Conservation (phyloP, 2,113 vertebrate species). For the Acanthochromis polyacanthus region DNA sequence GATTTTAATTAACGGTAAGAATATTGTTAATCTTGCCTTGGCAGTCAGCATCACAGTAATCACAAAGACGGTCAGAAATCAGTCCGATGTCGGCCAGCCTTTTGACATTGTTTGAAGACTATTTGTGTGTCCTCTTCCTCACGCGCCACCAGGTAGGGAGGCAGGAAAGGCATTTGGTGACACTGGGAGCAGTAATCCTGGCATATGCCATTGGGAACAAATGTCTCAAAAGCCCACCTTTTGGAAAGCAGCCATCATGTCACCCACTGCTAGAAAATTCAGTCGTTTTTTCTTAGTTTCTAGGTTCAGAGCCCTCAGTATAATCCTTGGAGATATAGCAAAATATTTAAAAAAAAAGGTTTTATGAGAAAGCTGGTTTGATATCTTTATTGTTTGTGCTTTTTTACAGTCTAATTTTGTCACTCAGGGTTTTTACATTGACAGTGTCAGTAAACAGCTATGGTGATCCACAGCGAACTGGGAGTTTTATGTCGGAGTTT, state of each 20-base stretch:
- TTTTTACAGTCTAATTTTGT: slow-evolving; percentile 5
- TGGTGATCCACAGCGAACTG: slow-evolving; percentile 9
- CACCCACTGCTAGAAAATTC: slow-evolving; percentile 42
- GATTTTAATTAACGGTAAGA: slow-evolving; percentile 83
- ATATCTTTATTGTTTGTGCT: not conserved
- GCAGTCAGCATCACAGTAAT: slow-evolving; percentile 48
- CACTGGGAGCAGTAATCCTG: slow-evolving; percentile 73
- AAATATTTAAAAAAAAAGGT: not conserved
- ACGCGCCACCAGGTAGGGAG: slow-evolving; percentile 52
- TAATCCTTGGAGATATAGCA: not conserved
- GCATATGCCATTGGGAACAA: slow-evolving; percentile 80
- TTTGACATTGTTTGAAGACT: slow-evolving; percentile 42
- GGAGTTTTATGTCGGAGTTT: not conserved
- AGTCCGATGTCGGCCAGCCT: slow-evolving; percentile 41
- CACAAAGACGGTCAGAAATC: slow-evolving; percentile 57
- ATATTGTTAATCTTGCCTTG: slow-evolving; percentile 68
- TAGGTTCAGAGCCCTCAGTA: not conserved
- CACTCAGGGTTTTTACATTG: not conserved
- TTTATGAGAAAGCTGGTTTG: not conserved
- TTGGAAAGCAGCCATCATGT: slow-evolving; percentile 63
- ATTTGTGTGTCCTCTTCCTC: slow-evolving; percentile 28
- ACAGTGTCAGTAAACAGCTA: not conserved
- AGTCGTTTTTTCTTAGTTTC: slow-evolving; percentile 6
- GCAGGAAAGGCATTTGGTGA: slow-evolving; percentile 74
- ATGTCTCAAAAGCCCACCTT: slow-evolving; percentile 78